A percentile compares a stretch with the other conserved stretches of the same genome.
Conservation (phyloP, 2,113 vertebrate species). For the Myiopsitta monachus region DNA sequence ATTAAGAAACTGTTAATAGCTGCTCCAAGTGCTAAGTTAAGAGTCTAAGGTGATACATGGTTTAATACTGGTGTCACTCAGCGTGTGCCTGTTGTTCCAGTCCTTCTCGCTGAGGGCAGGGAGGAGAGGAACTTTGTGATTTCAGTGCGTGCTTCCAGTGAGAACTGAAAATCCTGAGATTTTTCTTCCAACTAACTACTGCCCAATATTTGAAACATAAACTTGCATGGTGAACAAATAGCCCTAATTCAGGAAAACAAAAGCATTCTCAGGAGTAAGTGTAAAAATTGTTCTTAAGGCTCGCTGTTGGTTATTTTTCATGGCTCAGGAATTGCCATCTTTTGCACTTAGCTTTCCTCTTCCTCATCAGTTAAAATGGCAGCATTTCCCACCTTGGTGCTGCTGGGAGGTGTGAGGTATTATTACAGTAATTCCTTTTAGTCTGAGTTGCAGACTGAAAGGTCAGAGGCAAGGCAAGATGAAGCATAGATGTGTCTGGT, state of each 20-base stretch:
- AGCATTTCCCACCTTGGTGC: not conserved
- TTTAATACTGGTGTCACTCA: not conserved
- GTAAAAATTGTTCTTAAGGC: not conserved
- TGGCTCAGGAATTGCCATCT: not conserved
- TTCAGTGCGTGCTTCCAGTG: not conserved
- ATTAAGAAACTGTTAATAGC: not conserved
- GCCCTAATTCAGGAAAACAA: not conserved
- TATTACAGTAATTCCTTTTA: not conserved
- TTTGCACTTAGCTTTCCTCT: not conserved
- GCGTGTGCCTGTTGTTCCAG: not conserved
- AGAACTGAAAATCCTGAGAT: not conserved
- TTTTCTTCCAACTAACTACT: not conserved
- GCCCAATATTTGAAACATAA: not conserved
- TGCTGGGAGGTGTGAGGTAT: not conserved
- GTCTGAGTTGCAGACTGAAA: not conserved
- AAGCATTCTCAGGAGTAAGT: not conserved
- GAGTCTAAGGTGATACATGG: not conserved
- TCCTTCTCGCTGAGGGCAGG: not conserved
- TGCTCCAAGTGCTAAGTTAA: not conserved
- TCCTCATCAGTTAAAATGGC: not conserved
- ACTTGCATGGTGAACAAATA: not conserved
- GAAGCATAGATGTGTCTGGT: not conserved
- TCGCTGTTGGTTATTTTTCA: not conserved
- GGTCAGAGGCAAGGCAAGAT: not conserved
- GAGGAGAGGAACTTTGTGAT: not conserved